phyloP scores from a whole-genome alignment of 2,113 vertebrate genomes.

The Sprattus sprattus region DNA sequence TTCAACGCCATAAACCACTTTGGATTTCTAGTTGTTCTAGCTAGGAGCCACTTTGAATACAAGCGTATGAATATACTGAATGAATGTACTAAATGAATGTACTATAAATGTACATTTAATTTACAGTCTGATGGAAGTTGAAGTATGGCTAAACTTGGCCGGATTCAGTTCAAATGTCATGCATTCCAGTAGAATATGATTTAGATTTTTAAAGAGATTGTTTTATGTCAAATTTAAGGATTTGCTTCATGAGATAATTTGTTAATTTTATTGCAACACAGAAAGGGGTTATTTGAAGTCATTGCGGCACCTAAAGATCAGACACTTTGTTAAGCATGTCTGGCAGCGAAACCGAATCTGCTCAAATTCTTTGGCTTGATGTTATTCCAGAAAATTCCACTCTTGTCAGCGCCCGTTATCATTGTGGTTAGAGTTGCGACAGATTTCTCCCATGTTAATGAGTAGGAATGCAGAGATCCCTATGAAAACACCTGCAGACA shows the following conservation, averaged over 20 bases:
- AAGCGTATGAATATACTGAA: too few relatives aligned
- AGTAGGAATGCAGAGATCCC: background rate
- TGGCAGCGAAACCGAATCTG: background rate
- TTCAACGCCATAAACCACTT: too few relatives aligned
- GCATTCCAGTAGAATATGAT: background rate
- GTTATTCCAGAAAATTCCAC: background rate
- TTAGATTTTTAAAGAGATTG: too few relatives aligned
- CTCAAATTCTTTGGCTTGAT: background rate
- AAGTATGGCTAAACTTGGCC: background rate
- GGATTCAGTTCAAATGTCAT: background rate
- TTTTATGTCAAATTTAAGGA: too few relatives aligned
- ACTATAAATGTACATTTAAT: too few relatives aligned
- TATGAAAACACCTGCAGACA: background rate
- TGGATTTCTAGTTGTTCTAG: too few relatives aligned
- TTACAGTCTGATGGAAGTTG: background rate
- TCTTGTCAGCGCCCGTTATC: background rate
- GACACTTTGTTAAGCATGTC: background rate
- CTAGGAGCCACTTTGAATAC: too few relatives aligned
- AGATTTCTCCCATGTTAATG: background rate
- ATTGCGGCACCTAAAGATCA: too few relatives aligned
- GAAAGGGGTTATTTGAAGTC: too few relatives aligned
- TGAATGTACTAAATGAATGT: too few relatives aligned
- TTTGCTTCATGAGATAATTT: too few relatives aligned
- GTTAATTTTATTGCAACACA: too few relatives aligned
- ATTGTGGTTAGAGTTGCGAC: background rate